Evolutionary conservation across 1,140 invertebrate genomes (phyloP), one percentile per base, ranked within the genome.

Genomic region (Trachymyrmex septentrionalis): DNA sequence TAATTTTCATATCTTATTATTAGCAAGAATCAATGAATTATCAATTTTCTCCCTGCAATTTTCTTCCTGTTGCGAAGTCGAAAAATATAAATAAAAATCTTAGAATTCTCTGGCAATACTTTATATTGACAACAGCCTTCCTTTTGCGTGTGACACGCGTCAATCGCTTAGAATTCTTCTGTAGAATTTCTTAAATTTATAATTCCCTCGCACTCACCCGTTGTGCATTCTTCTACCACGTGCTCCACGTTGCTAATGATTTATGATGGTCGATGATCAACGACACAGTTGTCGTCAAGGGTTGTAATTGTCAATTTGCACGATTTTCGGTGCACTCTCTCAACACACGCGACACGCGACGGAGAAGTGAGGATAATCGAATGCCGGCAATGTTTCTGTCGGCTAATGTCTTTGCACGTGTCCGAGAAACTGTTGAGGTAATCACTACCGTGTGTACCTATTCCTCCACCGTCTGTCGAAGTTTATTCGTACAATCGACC

Each of bases 181-280:
- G 3, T 12, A 63, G n/a, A 67, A 53, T 80, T 69, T 3, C 14
- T 78, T 50, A 7, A 7, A 50, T 34, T 10, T 21, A 5, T 21
- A 19, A 21, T 67, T 78, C 19, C 48, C 10, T 24, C 16, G 14
- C 53, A 78, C 89, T 88, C 57, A 90, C 90, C 87, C 61, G 71
- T 78, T 48, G 19, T 59, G 21, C 90, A 91, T 91, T 84, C 27
- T 88, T 75, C 21, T 12, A 34, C 72, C 61, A 44, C 77, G 77
- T 38, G 86, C 59, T 91, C 81, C 89, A 86, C 86, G 88, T 87
- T 85, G 88, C 53, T 38, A 19, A 38, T 21, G 27, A 38, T 44
- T 61, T 27, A 44, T 59, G 75, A 30, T 6, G 16, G 30, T 38
- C 30, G 27, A 48, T 7, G 7, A 38, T 30, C 21, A 21, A 48